Base-by-base conservation (phyloP, 2,113 vertebrate genomes). In the Ictidomys tridecemlineatus region DNA sequence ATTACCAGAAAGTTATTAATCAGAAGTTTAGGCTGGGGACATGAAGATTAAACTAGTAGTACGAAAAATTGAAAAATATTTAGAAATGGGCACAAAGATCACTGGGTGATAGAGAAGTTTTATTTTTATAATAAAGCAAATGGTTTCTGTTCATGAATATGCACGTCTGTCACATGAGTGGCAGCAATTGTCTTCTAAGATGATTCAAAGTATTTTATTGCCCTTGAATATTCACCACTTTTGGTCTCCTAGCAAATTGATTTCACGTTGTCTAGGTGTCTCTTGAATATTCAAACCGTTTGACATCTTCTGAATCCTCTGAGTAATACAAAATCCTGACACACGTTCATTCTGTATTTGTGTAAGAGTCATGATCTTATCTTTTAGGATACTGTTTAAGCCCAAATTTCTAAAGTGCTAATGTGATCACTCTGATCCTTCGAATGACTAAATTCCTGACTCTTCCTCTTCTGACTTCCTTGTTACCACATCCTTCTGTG, bases 291-390 rank as follows among this genome's bases (percentile, higher is more conserved):
- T 85, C 26, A 34, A 70, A 61, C 39, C 84, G 4, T 88, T 84
- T 85, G 61, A 83, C 48, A 89, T 65, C 6, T 53, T 89, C 76
- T 10, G 34, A 22, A 70, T 69, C 61, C 26, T 39, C 8, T 85
- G 32, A 94, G 18, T 65, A 92, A 85, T 67, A 34, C n/a, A n/a
- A 94, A 77, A 92, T 73, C 30, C 91, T 97, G 56, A 65, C 32
- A 39, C 69, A 30, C 32, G 69, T 76, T 95, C 53, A 24, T 67
- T 95, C 74, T 88, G 28, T 53, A 28, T 89, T 74, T 78, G 20
- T 53, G 39, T 86, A 42, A 78, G 42, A 86, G n/a, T 89, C 32
- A 76, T 72, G 26, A 45, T 32, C 65, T 39, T 28, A 76, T 12
- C 0, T 32, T 84, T 89, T 39, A 5, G 80, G 85, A 85, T 77